Conservation (phyloP, 1,140 invertebrate genomes). For the Melipona quadrifasciata region DNA sequence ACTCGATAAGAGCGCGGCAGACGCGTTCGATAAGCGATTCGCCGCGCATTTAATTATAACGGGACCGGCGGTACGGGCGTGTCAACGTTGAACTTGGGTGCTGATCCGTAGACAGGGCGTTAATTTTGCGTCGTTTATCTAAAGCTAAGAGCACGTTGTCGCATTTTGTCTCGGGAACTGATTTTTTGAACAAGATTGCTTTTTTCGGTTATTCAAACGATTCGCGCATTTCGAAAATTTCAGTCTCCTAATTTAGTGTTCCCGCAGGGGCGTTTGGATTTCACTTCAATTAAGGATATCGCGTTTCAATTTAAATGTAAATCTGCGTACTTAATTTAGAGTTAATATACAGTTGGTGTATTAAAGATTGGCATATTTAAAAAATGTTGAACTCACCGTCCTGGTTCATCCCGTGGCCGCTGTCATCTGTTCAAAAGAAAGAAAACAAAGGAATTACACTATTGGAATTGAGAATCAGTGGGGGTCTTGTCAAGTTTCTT, state of each 20-base stretch:
- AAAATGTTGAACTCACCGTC: constrained; percentile 74
- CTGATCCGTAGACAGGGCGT: background rate
- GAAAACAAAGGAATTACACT: constrained; percentile 49
- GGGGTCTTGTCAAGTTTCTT: background rate
- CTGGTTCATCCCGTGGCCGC: constrained; percentile 79
- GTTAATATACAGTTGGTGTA: no score
- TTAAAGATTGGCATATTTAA: background rate
- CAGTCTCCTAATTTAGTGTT: background rate
- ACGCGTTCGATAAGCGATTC: constrained; percentile 43
- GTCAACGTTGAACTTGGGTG: constrained; percentile 13
- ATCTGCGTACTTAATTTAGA: no score
- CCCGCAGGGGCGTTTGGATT: background rate
- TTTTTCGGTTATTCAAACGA: background rate
- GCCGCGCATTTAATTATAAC: constrained; percentile 57
- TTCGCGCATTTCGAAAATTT: background rate
- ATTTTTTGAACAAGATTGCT: background rate
- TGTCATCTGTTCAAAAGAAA: constrained; percentile 75
- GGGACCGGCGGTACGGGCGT: constrained; percentile 38
- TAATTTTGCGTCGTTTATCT: background rate
- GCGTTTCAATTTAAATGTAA: background rate
- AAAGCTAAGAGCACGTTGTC: background rate
- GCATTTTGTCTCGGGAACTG: no score
- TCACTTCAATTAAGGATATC: background rate
- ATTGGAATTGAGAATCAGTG: constrained; percentile 21
- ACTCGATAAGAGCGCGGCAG: constrained; percentile 39